Conservation (phyloP, 2,888 invertebrate species). For the Drosophila meridiana region DNA sequence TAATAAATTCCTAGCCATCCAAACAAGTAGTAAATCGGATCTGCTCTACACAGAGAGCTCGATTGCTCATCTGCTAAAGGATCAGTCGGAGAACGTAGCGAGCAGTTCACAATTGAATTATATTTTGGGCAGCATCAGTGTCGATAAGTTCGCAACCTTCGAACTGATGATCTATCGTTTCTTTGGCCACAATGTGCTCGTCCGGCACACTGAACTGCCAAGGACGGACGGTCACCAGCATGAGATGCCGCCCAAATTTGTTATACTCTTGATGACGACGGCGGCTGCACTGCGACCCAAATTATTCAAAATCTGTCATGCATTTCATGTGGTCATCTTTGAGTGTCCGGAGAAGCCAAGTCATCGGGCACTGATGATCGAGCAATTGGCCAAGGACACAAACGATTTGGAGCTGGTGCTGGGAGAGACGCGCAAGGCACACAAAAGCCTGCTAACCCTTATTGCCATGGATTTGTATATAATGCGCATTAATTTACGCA, state of each 20-base stretch:
- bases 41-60: slow-evolving; percentile 73
- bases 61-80: slow-evolving; percentile 58
- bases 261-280: slow-evolving; percentile 91
- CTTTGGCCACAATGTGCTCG: slow-evolving; percentile 96
- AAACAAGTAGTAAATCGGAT: slow-evolving; percentile 24
- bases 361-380: slow-evolving; percentile 90
- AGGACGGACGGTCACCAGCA: slow-evolving; percentile 86
- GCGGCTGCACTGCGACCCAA: slow-evolving; percentile 91
- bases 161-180: slow-evolving; percentile 98
- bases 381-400: slow-evolving; percentile 90
- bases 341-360: slow-evolving; percentile 92
- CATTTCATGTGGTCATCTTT: slow-evolving; percentile 93
- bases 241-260: slow-evolving; percentile 88
- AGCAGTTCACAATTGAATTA: slow-evolving; percentile 87
- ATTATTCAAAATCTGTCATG: slow-evolving; percentile 93
- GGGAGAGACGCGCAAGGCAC: slow-evolving; percentile 91
- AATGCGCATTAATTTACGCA: slow-evolving; percentile 92
- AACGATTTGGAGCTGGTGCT: slow-evolving; percentile 91
- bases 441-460: slow-evolving; percentile 88
- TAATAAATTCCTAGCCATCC: slow-evolving; percentile 48
- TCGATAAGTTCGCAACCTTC: slow-evolving; percentile 95
- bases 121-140: slow-evolving; percentile 96
- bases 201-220: slow-evolving; percentile 95
- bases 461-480: slow-evolving; percentile 83
- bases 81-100: slow-evolving; percentile 50